phyloP scores from a whole-genome alignment of 2,888 invertebrate species.

The Bimastos eiseni region DNA sequence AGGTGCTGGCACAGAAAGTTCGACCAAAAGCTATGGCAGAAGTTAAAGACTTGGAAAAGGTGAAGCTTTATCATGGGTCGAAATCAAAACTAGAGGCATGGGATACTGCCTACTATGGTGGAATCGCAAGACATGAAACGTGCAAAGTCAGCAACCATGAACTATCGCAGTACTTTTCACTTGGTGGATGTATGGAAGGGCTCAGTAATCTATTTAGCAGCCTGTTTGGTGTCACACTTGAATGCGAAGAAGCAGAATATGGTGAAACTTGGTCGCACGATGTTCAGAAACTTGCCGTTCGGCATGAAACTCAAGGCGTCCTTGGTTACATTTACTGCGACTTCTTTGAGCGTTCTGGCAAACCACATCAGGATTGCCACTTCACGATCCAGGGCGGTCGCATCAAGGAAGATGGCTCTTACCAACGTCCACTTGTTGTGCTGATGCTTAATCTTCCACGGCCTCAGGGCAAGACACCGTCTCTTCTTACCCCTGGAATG shows the following conservation, averaged over 20 bases:
- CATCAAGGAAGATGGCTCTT: constrained; percentile 74
- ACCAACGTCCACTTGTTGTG: constrained; percentile 89
- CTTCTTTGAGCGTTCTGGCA: constrained; percentile 82
- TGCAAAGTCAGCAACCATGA: constrained; percentile 45
- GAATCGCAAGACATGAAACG: constrained; percentile 52
- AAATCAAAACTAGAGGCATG: constrained; percentile 65
- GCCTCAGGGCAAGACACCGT: constrained; percentile 73
- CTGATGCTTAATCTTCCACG: constrained; percentile 84
- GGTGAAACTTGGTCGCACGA: constrained; percentile 87
- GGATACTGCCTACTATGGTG: constrained; percentile 84
- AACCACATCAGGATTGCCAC: constrained; percentile 91
- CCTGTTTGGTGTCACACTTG: constrained; percentile 75
- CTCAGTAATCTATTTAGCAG: constrained; percentile 83
- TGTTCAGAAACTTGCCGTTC: constrained; percentile 84
- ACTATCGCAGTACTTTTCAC: constrained; percentile 77
- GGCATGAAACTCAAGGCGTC: constrained; percentile 77
- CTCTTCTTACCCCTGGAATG: constrained; percentile 75
- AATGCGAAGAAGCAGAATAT: constrained; percentile 73
- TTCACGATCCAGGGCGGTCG: constrained; percentile 96
- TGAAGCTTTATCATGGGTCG: constrained; percentile 25
- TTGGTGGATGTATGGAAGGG: constrained; percentile 95
- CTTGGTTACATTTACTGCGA: constrained; percentile 96
- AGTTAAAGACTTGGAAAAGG: constrained; percentile 17
- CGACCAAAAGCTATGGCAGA: constrained; percentile 30
- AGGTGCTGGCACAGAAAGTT: constrained; percentile 68